These are phyloP conservation scores for Entelurus aequoreus DNA, from an alignment of 2,113 vertebrate genomes.

Conservation along the genomic window DNA sequence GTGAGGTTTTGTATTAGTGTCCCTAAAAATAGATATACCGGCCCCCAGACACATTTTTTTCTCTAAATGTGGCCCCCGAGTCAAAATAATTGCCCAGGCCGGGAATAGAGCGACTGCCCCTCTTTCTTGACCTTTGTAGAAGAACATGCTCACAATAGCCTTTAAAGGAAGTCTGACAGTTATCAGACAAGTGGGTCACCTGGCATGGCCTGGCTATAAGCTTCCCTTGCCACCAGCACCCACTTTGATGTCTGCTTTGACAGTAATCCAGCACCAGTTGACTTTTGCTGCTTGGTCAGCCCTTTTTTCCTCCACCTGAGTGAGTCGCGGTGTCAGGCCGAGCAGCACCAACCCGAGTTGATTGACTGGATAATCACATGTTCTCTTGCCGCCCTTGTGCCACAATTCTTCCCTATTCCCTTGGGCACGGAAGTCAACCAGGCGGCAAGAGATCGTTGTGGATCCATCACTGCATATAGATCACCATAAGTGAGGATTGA, in stretches of 20 bases:
- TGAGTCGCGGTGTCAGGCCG: constrained; percentile 27
- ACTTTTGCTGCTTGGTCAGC: constrained; percentile 28
- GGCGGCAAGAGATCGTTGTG: constrained; percentile 40
- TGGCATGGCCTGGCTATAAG: background rate
- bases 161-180: constrained; percentile 5
- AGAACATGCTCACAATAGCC: constrained; percentile 5
- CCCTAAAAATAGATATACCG: too few species aligned
- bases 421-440: constrained; percentile 41
- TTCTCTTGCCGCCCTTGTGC: constrained; percentile 43
- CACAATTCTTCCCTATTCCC: constrained; percentile 33
- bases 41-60: too few species aligned
- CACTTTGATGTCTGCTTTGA: constrained; percentile 24
- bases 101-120: constrained; percentile 1
- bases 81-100: too few species aligned
- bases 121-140: constrained; percentile 10
- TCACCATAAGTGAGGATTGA: constrained; percentile 32
- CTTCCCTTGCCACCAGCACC: background rate
- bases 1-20: too few species aligned
- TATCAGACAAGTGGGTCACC: constrained; percentile 10
- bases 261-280: constrained; percentile 21
- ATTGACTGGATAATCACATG: constrained; percentile 63
- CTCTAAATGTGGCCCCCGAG: too few species aligned
- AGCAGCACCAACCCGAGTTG: constrained; percentile 35
- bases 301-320: constrained; percentile 20
- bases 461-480: constrained; percentile 59